Percentiles rank a stretch among this genome's conserved stretches.
Conservation (phyloP, 2,888 invertebrate species). For the Conomelus anceps region DNA sequence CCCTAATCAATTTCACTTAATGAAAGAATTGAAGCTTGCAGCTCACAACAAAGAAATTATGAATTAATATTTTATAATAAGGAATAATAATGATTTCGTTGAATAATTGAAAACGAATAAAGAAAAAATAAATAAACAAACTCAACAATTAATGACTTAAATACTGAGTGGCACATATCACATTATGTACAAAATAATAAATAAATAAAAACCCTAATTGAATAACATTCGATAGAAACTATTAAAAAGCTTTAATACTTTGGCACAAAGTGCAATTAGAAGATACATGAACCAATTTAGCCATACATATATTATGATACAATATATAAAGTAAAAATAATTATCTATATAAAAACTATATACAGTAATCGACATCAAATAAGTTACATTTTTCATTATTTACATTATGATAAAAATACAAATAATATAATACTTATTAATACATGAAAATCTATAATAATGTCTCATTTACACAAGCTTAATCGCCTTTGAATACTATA, state of each 20-base stretch:
- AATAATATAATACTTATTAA: neutral
- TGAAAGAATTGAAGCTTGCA: neutral
- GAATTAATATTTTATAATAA: too few relatives aligned
- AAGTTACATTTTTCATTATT: neutral
- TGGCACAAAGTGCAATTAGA: neutral
- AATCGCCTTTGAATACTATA: neutral
- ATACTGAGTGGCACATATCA: neutral
- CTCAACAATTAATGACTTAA: neutral
- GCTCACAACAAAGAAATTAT: too few relatives aligned
- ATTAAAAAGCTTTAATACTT: neutral
- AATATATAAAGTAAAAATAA: neutral
- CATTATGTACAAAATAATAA: neutral
- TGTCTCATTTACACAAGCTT: neutral
- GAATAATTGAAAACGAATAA: neutral
- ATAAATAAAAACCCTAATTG: neutral
- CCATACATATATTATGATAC: neutral
- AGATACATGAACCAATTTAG: neutral
- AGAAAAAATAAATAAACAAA: neutral
- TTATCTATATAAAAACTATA: neutral
- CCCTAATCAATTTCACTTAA: neutral
- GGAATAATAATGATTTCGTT: too few relatives aligned
- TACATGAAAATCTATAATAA: neutral
- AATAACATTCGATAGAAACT: neutral
- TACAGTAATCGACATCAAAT: neutral
- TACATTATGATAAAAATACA: neutral